Conservation (phyloP, 2,888 invertebrate genomes). For the Drosophila putrida region DNA sequence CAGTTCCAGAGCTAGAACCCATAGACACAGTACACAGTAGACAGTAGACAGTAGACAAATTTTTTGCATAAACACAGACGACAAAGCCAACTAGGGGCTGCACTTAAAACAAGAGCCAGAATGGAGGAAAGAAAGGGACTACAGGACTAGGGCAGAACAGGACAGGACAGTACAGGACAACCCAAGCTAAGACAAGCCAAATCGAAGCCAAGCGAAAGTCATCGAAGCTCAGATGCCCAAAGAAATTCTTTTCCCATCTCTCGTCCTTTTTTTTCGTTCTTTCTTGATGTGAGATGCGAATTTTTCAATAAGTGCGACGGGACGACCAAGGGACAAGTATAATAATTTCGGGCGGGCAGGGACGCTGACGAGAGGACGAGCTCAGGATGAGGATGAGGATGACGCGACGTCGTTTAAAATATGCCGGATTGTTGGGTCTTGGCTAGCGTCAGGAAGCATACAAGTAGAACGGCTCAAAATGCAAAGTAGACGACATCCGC, state of each 20-base stretch:
- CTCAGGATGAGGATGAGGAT: slow-evolving; percentile 10
- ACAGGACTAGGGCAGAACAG: slow-evolving; percentile 28
- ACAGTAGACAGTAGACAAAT: slow-evolving; percentile 75
- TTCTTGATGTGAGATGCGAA: slow-evolving; percentile 64
- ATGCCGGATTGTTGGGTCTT: slow-evolving; percentile 69
- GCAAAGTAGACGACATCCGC: slow-evolving; percentile 81
- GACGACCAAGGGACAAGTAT: slow-evolving; percentile 60
- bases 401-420: slow-evolving; percentile 74
- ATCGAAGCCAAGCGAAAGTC: slow-evolving; percentile 63
- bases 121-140: slow-evolving; percentile 16
- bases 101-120: slow-evolving; percentile 75
- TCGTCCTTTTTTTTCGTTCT: slow-evolving; percentile 21
- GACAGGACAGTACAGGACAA: slow-evolving; percentile 19
- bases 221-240: slow-evolving; percentile 64
- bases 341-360: slow-evolving; percentile 61
- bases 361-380: slow-evolving; percentile 8
- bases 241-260: slow-evolving; percentile 40
- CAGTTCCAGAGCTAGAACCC: slow-evolving; percentile 8
- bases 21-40: slow-evolving; percentile 17
- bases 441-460: slow-evolving; percentile 75
- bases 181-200: slow-evolving; percentile 26
- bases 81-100: slow-evolving; percentile 79
- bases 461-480: slow-evolving; percentile 82
- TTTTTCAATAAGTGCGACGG: slow-evolving; percentile 78
- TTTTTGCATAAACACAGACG: slow-evolving; percentile 82